phyloP scores from a whole-genome alignment of 2,113 vertebrate species.

The Naja naja region DNA sequence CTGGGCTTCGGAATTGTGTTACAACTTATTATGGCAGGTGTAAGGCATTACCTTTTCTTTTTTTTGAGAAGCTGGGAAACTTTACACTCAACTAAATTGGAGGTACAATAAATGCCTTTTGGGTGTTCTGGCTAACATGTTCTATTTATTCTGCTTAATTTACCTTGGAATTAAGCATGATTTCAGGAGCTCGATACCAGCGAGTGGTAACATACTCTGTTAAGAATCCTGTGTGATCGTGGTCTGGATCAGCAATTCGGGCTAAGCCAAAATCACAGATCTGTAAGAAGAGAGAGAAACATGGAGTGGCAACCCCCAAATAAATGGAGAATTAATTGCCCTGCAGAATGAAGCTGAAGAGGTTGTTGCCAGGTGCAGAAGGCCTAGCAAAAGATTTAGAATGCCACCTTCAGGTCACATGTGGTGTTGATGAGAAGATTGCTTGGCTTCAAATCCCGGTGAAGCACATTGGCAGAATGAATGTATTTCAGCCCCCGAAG shows the following conservation, averaged over 20 bases:
- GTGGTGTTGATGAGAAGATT: slow-evolving; percentile 92
- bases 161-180: slow-evolving; percentile 93
- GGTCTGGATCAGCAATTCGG: slow-evolving; percentile 85
- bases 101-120: not conserved
- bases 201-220: slow-evolving; percentile 90
- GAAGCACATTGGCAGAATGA: slow-evolving; percentile 87
- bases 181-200: slow-evolving; percentile 91
- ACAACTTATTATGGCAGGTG: not conserved
- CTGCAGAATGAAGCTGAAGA: not conserved
- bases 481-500: slow-evolving; percentile 88
- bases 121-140: not conserved
- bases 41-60: not conserved
- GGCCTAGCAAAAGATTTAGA: not conserved
- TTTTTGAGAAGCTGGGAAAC: not conserved
- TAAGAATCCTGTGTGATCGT: slow-evolving; percentile 88
- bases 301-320: not conserved
- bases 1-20: not conserved
- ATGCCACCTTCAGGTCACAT: slow-evolving; percentile 85
- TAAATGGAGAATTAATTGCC: not conserved
- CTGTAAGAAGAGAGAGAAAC: slow-evolving; percentile 54
- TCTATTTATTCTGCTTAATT: too few species aligned
- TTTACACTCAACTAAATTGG: not conserved
- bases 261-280: slow-evolving; percentile 90
- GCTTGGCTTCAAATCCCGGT: slow-evolving; percentile 88
- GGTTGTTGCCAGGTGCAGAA: not conserved